Base-by-base conservation (phyloP, 1,140 invertebrate species). In the Tetranychus cinnabarinus region DNA sequence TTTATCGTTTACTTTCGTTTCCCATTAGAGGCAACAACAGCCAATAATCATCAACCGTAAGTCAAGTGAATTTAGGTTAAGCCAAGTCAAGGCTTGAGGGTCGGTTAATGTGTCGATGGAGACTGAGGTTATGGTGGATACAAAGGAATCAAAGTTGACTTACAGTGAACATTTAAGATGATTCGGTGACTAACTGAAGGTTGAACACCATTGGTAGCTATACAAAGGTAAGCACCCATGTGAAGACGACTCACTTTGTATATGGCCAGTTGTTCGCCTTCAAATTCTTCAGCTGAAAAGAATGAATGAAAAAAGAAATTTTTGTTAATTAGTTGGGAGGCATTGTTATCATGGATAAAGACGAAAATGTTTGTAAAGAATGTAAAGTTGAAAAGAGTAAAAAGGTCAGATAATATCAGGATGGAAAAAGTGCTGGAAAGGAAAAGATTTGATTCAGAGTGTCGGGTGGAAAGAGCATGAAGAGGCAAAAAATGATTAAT, bases 181-280 rank as follows among this genome's bases (percentile, higher is more conserved):
- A 85, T 81, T 61, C 83, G 73, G 68, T 85, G 84, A 75, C 81
- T 84, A 63, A 85, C 81, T 13, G 82, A 80, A 5, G 85, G 85
- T 2, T 82, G 85, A 7, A 88, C 81, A 5, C 75, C 74, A 64
- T 70, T 72, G 77, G 80, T 65, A 15, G 86, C 87, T 62, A 91
- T 88, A 72, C 87, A 90, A 39, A 90, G 77, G 74, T 90, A 90
- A 45, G 83, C 83, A 23, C 86, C 87, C 85, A 90, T 90, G 68
- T 88, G 85, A 56, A 91, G 73, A 58, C 88, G 78, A 36, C 85
- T 88, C 65, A 91, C 88, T 65, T 83, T 77, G 2, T 79, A 80
- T 74, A 92, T 82, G 68, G 89, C 86, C 67, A 92, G 71, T 10
- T 12, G 47, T 59, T 63, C 61, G 3, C 56, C 59, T 42, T 65